A percentile compares a stretch with the other conserved stretches of the same genome.
Conservation (phyloP, 1,140 invertebrate species). For the Drosophila erecta region DNA sequence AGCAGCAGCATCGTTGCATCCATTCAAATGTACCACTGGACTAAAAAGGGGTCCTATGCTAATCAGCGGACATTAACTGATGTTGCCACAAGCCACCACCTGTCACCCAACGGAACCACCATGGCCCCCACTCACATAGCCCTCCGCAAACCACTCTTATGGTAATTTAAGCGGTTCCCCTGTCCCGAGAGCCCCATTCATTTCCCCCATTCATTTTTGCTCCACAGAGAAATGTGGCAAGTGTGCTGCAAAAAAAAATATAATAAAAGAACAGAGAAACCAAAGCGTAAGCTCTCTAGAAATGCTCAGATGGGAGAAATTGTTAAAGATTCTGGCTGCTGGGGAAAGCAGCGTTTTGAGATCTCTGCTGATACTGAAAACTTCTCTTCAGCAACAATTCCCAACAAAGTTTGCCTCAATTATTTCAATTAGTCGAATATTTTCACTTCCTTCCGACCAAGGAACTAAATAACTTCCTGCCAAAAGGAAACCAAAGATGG, state of each 20-base stretch:
- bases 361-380: constrained; percentile 23
- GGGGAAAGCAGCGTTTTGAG: constrained; percentile 7
- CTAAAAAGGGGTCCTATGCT: constrained; percentile 38
- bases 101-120: constrained; percentile 43
- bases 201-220: constrained; percentile 3
- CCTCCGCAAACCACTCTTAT: constrained; percentile 34
- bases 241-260: constrained; percentile 18
- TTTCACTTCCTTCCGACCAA: constrained; percentile 41
- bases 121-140: neutral
- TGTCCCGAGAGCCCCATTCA: constrained; percentile 12
- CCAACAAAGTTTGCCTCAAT: constrained; percentile 39
- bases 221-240: constrained; percentile 29
- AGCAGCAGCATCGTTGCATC: constrained; percentile 16
- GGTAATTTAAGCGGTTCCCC: constrained; percentile 60
- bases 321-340: constrained; percentile 7
- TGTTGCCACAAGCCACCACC: constrained; percentile 45
- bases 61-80: constrained; percentile 72
- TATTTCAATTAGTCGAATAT: constrained; percentile 47
- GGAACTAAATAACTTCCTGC: constrained; percentile 30
- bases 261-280: constrained; percentile 42
- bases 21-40: constrained; percentile 66
- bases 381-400: neutral
- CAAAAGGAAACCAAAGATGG: constrained; percentile 5
- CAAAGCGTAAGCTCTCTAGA: constrained; percentile 47
- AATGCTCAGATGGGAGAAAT: constrained; percentile 1